Evolutionary conservation across 2,888 invertebrate species (phyloP).

Genomic region (Hanleya hanleyi): DNA sequence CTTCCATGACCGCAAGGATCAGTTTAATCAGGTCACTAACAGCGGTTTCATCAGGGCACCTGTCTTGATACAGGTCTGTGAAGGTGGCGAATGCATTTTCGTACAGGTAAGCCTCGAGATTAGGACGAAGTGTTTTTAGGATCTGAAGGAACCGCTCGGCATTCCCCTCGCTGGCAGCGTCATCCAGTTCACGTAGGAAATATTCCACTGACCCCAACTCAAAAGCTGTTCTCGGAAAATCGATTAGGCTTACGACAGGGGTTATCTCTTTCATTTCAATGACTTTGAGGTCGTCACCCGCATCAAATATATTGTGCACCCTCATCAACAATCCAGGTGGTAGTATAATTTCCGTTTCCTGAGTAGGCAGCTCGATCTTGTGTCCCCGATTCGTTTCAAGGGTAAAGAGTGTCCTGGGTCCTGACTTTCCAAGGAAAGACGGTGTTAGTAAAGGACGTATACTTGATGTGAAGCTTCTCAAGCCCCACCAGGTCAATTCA

Average conservation of each 20-base stretch:
- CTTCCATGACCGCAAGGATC: not conserved
- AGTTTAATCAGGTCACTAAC: not conserved
- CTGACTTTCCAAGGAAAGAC: not conserved
- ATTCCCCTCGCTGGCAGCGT: not conserved
- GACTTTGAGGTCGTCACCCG: not conserved
- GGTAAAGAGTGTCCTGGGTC: not conserved
- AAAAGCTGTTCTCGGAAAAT: not conserved
- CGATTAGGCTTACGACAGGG: not conserved
- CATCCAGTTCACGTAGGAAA: not conserved
- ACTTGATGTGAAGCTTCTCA: not conserved
- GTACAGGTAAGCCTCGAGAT: not conserved
- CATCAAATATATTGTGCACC: not conserved
- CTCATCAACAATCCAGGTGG: not conserved
- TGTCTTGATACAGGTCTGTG: not conserved
- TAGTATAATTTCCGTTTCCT: not conserved
- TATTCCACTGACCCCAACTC: not conserved
- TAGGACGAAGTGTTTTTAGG: not conserved
- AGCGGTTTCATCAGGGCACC: not conserved
- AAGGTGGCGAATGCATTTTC: not conserved
- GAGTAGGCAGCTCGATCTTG: not conserved
- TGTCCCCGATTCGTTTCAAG: not conserved
- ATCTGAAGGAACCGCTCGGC: not conserved
- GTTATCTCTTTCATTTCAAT: not conserved
- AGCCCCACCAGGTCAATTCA: not conserved
- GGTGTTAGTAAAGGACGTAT: not conserved